phyloP scores from a whole-genome alignment of 2,113 vertebrate genomes.

The Rhagologus leucostigma region DNA sequence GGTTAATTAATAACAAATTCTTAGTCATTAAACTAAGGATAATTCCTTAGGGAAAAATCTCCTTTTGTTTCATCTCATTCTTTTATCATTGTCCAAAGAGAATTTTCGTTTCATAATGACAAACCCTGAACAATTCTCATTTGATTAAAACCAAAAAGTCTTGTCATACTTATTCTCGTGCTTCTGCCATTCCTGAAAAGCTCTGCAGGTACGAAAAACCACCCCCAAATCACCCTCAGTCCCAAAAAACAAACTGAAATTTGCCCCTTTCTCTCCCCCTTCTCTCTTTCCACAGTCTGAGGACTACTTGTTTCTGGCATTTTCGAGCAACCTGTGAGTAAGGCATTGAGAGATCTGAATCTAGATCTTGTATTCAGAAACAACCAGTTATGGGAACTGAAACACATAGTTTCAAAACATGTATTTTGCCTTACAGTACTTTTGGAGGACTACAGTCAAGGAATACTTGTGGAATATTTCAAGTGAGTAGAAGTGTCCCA shows the following conservation, averaged over 20 bases:
- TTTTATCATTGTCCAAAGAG: neutral
- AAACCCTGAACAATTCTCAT: neutral
- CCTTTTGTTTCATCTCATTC: neutral
- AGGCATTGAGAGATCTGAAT: neutral
- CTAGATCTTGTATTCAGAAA: neutral
- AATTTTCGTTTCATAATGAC: neutral
- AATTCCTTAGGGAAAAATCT: neutral
- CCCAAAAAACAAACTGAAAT: neutral
- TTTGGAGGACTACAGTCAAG: neutral
- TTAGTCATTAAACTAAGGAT: neutral
- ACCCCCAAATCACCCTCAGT: neutral
- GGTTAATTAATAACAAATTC: conserved; percentile 65
- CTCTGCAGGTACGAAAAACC: neutral
- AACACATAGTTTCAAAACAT: neutral
- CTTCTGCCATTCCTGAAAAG: neutral
- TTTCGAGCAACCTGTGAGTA: neutral
- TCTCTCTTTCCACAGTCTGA: neutral
- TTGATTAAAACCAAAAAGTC: neutral
- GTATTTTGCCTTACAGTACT: neutral
- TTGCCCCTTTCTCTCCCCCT: neutral
- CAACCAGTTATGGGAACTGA: neutral
- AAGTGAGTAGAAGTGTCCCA: neutral
- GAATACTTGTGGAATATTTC: neutral
- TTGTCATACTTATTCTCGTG: neutral
- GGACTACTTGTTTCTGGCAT: neutral